Conservation (phyloP, 2,888 invertebrate species). For the Carpatolechia fugitivella region DNA sequence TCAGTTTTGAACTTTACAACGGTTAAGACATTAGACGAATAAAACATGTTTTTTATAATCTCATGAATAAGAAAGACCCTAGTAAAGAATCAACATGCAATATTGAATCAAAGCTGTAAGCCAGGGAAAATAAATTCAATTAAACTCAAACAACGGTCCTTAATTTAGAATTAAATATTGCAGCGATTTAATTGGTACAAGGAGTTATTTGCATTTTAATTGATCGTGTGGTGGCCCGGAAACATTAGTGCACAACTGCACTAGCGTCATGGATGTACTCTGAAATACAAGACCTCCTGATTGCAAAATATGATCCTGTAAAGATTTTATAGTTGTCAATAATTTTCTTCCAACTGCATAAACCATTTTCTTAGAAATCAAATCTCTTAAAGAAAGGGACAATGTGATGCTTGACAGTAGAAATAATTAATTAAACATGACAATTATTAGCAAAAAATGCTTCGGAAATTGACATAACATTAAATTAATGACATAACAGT, state of each 20-base stretch:
- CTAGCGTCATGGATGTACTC: background rate
- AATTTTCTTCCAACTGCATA: background rate
- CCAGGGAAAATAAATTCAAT: background rate
- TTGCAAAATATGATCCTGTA: background rate
- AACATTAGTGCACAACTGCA: background rate
- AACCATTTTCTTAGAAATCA: background rate
- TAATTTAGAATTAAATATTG: slow-evolving; percentile 2
- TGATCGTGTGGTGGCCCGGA: background rate
- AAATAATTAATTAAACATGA: too few species aligned
- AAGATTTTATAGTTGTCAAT: background rate
- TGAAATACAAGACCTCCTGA: background rate
- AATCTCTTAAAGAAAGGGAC: too few species aligned
- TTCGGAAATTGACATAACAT: background rate
- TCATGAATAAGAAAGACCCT: too few species aligned
- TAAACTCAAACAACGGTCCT: too few species aligned
- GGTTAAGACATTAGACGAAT: too few species aligned
- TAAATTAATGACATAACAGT: background rate
- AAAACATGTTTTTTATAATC: too few species aligned
- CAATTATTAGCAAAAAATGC: background rate
- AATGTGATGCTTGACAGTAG: too few species aligned
- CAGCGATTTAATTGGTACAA: slow-evolving; percentile 25
- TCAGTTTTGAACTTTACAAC: too few species aligned
- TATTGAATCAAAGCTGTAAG: too few species aligned
- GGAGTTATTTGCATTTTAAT: slow-evolving; percentile 25
- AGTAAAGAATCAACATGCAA: too few species aligned